A percentile compares a stretch with the other conserved stretches of the same genome.
Conservation (phyloP, 2,888 invertebrate species). For the Ochropleura plecta region DNA sequence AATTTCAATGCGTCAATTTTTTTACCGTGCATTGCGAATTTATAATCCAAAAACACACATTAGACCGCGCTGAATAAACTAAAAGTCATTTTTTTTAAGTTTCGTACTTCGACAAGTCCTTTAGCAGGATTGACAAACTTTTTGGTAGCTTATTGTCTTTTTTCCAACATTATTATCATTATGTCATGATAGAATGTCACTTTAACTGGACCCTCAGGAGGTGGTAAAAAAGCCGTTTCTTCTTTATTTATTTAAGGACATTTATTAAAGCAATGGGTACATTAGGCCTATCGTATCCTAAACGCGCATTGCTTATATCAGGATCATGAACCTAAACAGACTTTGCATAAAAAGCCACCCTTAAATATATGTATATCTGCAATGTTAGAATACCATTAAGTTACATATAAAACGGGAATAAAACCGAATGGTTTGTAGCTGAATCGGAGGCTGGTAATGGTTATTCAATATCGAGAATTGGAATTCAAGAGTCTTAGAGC, state of each 20-base stretch:
- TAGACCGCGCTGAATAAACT: too few species aligned
- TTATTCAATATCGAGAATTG: conserved; percentile 55
- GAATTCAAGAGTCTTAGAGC: conserved; percentile 20
- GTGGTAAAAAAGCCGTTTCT: too few species aligned
- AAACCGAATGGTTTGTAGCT: conserved; percentile 33
- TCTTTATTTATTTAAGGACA: too few species aligned
- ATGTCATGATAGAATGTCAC: background rate
- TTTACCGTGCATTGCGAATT: background rate
- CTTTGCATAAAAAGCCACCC: too few species aligned
- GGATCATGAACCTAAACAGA: too few species aligned
- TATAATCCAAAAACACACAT: too few species aligned
- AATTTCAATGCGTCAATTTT: background rate
- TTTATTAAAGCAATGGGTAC: too few species aligned
- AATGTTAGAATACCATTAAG: conserved; percentile 2
- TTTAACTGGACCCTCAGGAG: background rate
- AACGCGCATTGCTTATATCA: too few species aligned
- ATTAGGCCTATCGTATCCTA: too few species aligned
- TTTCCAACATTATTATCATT: background rate
- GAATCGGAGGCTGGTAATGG: conserved; percentile 37
- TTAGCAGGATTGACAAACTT: background rate
- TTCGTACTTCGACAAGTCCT: background rate
- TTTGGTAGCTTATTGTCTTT: background rate
- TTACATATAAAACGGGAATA: conserved; percentile 15
- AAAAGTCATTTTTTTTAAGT: background rate
- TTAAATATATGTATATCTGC: background rate